Conservation (phyloP, 2,113 vertebrate species). For the Scalopus aquaticus region DNA sequence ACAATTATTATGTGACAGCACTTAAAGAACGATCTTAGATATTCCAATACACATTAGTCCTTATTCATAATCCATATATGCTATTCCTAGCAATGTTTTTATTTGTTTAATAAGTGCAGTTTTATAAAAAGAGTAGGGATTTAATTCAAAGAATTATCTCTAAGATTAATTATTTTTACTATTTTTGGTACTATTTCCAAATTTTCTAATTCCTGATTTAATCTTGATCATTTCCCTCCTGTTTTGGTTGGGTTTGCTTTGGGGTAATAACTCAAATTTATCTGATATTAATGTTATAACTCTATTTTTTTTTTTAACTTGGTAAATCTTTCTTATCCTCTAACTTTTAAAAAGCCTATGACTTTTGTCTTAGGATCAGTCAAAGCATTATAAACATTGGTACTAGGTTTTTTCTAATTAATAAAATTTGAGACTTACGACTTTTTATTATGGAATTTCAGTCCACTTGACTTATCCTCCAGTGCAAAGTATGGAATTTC, state of each 20-base stretch:
- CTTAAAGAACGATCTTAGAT: not conserved
- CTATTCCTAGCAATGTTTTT: not conserved
- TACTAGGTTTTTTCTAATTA: not conserved
- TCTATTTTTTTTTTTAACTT: not conserved
- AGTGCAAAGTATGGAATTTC: not conserved
- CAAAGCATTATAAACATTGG: not conserved
- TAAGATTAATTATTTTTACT: not conserved
- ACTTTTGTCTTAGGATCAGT: not conserved
- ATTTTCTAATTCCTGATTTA: conserved; percentile 6
- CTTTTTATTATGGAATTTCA: not conserved
- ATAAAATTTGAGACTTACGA: not conserved
- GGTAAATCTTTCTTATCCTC: not conserved
- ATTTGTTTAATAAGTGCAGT: not conserved
- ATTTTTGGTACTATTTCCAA: not conserved
- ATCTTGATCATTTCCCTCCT: not conserved
- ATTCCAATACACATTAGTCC: not conserved
- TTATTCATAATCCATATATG: not conserved
- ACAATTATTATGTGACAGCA: not conserved
- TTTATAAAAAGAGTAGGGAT: not conserved
- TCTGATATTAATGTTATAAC: not conserved
- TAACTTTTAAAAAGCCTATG: not conserved
- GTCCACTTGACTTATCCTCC: not conserved
- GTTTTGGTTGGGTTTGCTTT: not conserved
- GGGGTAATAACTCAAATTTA: not conserved
- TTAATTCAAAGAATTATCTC: not conserved